A percentile compares a stretch with the other conserved stretches of the same genome.
phyloP scores from a whole-genome alignment of 2,797 vertebrate genomes.

The Alectoris magna region DNA sequence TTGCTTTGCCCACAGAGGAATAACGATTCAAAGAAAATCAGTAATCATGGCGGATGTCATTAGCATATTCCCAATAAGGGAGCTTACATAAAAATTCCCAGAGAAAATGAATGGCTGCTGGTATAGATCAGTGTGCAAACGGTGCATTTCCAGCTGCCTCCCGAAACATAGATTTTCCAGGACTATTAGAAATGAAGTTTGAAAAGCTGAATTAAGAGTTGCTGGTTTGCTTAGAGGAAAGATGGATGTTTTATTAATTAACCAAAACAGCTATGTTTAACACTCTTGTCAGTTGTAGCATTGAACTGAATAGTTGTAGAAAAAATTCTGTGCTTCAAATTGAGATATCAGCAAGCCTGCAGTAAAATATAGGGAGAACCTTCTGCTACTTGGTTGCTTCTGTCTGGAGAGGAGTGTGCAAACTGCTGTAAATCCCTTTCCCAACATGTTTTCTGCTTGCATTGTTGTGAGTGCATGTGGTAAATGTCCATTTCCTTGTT shows the following conservation, averaged over 20 bases:
- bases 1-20: conserved; percentile 92
- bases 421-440: conserved; percentile 6
- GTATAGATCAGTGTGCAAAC: conserved; percentile 80
- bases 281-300: background rate
- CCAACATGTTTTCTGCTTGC: background rate
- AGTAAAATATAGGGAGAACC: conserved; percentile 36
- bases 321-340: conserved; percentile 50
- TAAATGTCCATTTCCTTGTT: conserved; percentile 56
- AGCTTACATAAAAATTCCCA: conserved; percentile 88
- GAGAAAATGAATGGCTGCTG: conserved; percentile 86
- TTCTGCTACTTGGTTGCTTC: conserved; percentile 34
- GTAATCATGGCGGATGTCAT: conserved; percentile 93
- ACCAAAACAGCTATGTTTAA: conserved; percentile 14
- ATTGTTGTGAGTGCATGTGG: conserved; percentile 52
- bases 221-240: background rate
- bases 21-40: conserved; percentile 96
- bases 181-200: conserved; percentile 59
- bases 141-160: conserved; percentile 77
- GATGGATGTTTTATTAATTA: conserved; percentile 22
- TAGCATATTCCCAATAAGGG: conserved; percentile 97
- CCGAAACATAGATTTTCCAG: conserved; percentile 44
- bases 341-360: conserved; percentile 33
- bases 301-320: conserved; percentile 15
- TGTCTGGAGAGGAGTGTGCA: conserved; percentile 37
- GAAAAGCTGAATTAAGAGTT: conserved; percentile 39